These are phyloP conservation scores for Acropora yongei DNA, from an alignment of 64 coral and sea anemone species.

Conservation along the genomic window DNA sequence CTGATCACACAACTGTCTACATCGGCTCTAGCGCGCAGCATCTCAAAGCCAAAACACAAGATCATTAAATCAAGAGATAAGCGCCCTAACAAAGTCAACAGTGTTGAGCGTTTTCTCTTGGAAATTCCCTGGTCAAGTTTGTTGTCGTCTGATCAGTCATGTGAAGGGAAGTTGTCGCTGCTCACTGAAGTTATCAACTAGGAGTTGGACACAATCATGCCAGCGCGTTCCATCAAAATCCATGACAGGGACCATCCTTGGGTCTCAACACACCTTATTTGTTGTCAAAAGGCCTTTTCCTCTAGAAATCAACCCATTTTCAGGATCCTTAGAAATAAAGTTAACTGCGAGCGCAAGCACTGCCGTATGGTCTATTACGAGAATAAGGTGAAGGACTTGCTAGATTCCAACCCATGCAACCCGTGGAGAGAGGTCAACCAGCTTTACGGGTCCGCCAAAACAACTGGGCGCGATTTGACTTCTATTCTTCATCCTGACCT, in stretches of 20 bases:
- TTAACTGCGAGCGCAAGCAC: slow-evolving; percentile 55
- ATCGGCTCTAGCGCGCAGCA: neutral
- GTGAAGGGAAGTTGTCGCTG: neutral
- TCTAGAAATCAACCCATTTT: slow-evolving; percentile 43
- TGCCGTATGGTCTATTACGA: slow-evolving; percentile 52
- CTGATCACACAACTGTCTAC: neutral
- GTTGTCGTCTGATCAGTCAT: neutral
- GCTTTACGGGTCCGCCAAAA: no score
- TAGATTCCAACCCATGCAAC: no score
- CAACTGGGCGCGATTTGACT: no score
- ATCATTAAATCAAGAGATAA: neutral
- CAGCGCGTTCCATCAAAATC: neutral
- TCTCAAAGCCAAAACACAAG: neutral
- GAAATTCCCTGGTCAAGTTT: neutral
- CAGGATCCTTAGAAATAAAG: slow-evolving; percentile 70
- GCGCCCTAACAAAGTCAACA: neutral
- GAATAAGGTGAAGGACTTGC: slow-evolving; percentile 25
- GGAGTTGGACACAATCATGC: neutral
- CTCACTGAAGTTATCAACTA: neutral
- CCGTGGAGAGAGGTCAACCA: no score
- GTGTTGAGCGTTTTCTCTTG: neutral
- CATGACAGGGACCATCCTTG: slow-evolving; percentile 1
- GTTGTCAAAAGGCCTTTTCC: slow-evolving; percentile 2
- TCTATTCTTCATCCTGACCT: no score
- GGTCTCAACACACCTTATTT: neutral